Evolutionary conservation across 2,888 invertebrate genomes (phyloP), one percentile per base, ranked within the genome.

Genomic region (Buathra laborator): DNA sequence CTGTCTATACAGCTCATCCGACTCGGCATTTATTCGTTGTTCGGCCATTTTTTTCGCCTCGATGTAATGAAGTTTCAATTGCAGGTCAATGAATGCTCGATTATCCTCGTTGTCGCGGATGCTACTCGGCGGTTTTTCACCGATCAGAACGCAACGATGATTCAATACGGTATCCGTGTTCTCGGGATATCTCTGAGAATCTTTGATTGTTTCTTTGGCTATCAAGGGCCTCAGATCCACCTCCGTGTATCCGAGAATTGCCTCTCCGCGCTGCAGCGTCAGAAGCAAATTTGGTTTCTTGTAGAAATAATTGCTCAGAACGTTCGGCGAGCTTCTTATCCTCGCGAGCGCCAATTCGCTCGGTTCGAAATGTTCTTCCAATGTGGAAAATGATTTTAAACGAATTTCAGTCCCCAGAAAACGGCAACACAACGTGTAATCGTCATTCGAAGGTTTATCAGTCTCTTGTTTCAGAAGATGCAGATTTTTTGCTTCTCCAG

Each of bases 401-500:
- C 87, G 89, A 29, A 94, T 86, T 56, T 91, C 88, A 66, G 90
- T 93, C n/a, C 92, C 92, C 66, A 94, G 83, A 84, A 94, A 86
- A 75, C 89, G 90, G 82, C 92, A 94, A 86, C 90, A 91, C 64
- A 94, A 89, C 46, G 81, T 85, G 59, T 92, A 89, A 67, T 89
- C 80, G 12, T 86, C 85, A 7, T 70, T 68, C n/a, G 88, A 66
- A 7, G 48, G 85, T 24, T 87, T 59, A 37, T 83, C 75, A 53
- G 71, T 80, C 37, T 89, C 86, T 16, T 87, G 78, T 14, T 86
- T 83, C 76, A 92, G 92, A 14, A 96, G 91, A 89, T 95, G 86
- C 51, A 96, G 89, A 90, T 96, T 96, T 80, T 94, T 94, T 0
- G 95, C 95, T 9, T 94, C 94, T 32, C 95, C 95, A 24, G 96